These are phyloP conservation scores for Hypothenemus hampei DNA, from an alignment of 1,140 invertebrate genomes.

Conservation along the genomic window DNA sequence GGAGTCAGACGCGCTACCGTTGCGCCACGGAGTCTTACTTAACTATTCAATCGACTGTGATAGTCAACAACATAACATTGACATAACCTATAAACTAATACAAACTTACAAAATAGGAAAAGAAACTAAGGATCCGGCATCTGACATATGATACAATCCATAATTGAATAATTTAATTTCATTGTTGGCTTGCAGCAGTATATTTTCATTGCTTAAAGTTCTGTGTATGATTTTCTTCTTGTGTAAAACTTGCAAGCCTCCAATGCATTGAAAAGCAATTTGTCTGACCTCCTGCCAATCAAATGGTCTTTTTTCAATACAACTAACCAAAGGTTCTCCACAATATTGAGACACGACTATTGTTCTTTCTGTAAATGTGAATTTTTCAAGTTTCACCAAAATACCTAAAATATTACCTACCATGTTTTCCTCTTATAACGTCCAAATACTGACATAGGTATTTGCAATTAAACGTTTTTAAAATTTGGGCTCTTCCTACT, in stretches of 20 bases:
- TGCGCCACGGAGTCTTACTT: slow-evolving; percentile 81
- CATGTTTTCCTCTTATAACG: slow-evolving; percentile 89
- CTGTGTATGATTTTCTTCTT: slow-evolving; percentile 69
- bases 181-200: slow-evolving; percentile 67
- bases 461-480: slow-evolving; percentile 75
- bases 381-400: slow-evolving; percentile 6
- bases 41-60: not conserved
- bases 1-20: slow-evolving; percentile 98
- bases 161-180: slow-evolving; percentile 87
- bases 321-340: slow-evolving; percentile 56
- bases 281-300: slow-evolving; percentile 51
- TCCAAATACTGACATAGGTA: slow-evolving; percentile 87
- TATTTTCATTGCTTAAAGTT: slow-evolving; percentile 77
- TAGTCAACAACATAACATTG: too few species aligned
- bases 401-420: slow-evolving; percentile 50
- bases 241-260: slow-evolving; percentile 72
- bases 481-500: slow-evolving; percentile 77
- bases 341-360: slow-evolving; percentile 85
- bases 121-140: slow-evolving; percentile 73
- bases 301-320: slow-evolving; percentile 45
- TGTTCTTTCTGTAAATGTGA: slow-evolving; percentile 69
- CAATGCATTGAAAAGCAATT: slow-evolving; percentile 64
- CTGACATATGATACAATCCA: slow-evolving; percentile 89
- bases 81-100: too few species aligned
- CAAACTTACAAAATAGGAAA: slow-evolving; percentile 84